These are phyloP conservation scores for Ctenopoma kingsleyae DNA, from an alignment of 2,797 vertebrate genomes.

Conservation along the genomic window DNA sequence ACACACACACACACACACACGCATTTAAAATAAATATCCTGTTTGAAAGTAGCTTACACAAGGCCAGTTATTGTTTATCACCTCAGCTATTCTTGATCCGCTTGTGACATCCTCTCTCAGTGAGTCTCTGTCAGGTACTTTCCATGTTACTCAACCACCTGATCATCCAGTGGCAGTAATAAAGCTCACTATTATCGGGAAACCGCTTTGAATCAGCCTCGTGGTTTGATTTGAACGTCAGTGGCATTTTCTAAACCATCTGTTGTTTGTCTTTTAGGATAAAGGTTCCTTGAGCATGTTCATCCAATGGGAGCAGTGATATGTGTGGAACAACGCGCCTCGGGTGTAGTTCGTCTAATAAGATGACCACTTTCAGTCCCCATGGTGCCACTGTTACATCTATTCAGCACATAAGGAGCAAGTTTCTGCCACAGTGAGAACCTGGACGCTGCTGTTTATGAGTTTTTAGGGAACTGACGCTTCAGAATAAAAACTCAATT, in stretches of 20 bases:
- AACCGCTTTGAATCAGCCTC: slow-evolving; percentile 14
- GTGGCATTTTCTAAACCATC: neutral
- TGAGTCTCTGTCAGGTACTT: slow-evolving; percentile 7
- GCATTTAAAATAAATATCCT: neutral
- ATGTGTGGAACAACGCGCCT: neutral
- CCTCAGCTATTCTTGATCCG: neutral
- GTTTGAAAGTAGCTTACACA: neutral
- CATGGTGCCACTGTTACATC: neutral
- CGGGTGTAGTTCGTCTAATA: neutral
- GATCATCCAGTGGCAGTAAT: neutral
- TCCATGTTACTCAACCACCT: neutral
- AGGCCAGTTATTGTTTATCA: neutral
- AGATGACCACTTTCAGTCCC: neutral
- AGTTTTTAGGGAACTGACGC: neutral
- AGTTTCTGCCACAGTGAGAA: neutral
- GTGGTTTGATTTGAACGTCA: slow-evolving; percentile 25
- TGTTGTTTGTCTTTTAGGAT: slow-evolving; percentile 11
- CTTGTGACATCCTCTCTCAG: neutral
- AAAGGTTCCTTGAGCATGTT: slow-evolving; percentile 3
- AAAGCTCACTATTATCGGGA: neutral
- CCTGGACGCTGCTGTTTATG: neutral
- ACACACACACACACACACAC: neutral
- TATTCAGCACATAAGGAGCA: neutral
- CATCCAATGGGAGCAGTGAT: neutral
- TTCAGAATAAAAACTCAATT: slow-evolving; percentile 53